Percentiles rank a stretch among this genome's conserved stretches.
Conservation (phyloP, 2,888 invertebrate genomes). For the Drosophila nr. perissopoda region DNA sequence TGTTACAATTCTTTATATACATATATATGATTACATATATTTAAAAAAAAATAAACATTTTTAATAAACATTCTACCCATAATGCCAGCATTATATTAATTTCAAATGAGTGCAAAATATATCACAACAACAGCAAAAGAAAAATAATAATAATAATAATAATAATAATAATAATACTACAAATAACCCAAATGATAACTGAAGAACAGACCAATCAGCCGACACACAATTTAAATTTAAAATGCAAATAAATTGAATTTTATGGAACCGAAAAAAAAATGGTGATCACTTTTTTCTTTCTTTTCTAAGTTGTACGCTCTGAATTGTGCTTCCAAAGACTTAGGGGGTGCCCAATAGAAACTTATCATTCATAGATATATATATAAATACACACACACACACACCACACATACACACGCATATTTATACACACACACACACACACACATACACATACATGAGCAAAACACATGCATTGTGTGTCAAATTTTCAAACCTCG, state of each 20-base stretch:
- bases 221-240: conserved; percentile 38
- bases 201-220: conserved; percentile 54
- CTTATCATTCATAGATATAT: conserved; percentile 39
- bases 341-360: conserved; percentile 68
- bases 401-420: conserved; percentile 23
- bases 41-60: conserved; percentile 50
- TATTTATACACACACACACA: conserved; percentile 30
- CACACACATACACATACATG: conserved; percentile 12
- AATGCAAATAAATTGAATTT: conserved; percentile 69
- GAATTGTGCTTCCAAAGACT: conserved; percentile 84
- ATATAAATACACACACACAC: conserved; percentile 22
- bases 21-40: conserved; percentile 65
- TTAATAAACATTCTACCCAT: conserved; percentile 74
- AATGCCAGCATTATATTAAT: conserved; percentile 66
- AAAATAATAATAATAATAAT: conserved; percentile 18
- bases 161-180: conserved; percentile 42
- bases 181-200: conserved; percentile 37
- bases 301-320: conserved; percentile 65
- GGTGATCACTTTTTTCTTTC: conserved; percentile 72
- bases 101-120: conserved; percentile 48
- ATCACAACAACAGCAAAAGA: conserved; percentile 14
- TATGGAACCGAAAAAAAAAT: conserved; percentile 63
- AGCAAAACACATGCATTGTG: conserved; percentile 33
- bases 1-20: conserved; percentile 63
- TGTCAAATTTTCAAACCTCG: conserved; percentile 81